phyloP scores from a whole-genome alignment of 2,888 invertebrate species.

The Augochlorella aurata region DNA sequence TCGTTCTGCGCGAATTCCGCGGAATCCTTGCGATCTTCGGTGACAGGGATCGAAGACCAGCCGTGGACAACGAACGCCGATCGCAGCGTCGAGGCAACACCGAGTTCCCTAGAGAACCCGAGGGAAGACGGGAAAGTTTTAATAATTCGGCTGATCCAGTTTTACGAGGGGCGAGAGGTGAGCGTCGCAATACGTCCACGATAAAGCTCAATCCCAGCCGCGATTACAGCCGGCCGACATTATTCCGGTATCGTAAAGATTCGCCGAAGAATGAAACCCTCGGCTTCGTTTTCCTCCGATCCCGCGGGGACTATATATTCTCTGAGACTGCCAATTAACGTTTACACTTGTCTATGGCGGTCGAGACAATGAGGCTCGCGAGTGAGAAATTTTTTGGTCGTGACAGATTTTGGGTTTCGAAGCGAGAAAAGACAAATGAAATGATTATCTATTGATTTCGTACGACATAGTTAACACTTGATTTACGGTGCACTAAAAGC shows the following conservation, averaged over 20 bases:
- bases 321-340: too few relatives aligned
- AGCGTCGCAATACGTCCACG: conserved; percentile 40
- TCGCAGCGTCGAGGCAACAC: not conserved
- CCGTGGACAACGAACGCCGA: not conserved
- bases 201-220: conserved; percentile 39
- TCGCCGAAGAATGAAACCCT: conserved; percentile 34
- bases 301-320: too few relatives aligned
- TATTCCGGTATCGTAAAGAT: conserved; percentile 46
- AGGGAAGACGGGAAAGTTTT: conserved; percentile 26
- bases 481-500: too few relatives aligned
- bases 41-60: not conserved
- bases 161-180: conserved; percentile 34
- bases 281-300: not conserved
- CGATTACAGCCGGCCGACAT: conserved; percentile 44
- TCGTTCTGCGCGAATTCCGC: too few relatives aligned
- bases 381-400: too few relatives aligned
- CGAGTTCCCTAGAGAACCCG: not conserved
- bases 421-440: too few relatives aligned
- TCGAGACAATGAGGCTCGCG: too few relatives aligned
- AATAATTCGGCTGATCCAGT: conserved; percentile 46
- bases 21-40: too few relatives aligned
- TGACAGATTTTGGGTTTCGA: too few relatives aligned
- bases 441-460: too few relatives aligned
- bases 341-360: too few relatives aligned
- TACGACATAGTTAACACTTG: too few relatives aligned